These are phyloP conservation scores for Caenorhabditis wallacei DNA, from an alignment of 2,888 invertebrate species.

Conservation along the genomic window DNA sequence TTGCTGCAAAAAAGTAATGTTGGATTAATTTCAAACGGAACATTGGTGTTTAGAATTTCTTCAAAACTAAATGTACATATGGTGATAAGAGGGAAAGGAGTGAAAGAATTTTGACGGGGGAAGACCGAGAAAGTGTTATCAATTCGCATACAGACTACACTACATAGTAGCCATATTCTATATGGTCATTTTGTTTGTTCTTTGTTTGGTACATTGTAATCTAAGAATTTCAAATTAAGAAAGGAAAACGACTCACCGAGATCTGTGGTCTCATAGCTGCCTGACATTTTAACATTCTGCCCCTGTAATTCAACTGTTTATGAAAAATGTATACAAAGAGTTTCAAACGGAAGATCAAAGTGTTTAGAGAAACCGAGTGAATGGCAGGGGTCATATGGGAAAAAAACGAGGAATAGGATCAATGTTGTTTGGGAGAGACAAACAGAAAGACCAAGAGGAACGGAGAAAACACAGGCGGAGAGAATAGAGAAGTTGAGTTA, in stretches of 20 bases:
- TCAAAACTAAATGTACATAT: slow-evolving; percentile 33
- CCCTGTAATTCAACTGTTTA: slow-evolving; percentile 16
- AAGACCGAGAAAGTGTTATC: slow-evolving; percentile 38
- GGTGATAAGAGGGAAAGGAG: slow-evolving; percentile 26
- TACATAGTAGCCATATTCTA: slow-evolving; percentile 34
- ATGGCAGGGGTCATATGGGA: slow-evolving; percentile 52
- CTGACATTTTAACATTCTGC: slow-evolving; percentile 39
- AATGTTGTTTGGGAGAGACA: slow-evolving; percentile 9
- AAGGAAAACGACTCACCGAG: slow-evolving; percentile 35
- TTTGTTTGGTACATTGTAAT: slow-evolving; percentile 20
- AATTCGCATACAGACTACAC: slow-evolving; percentile 48
- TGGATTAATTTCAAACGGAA: slow-evolving; percentile 1
- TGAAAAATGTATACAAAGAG: neutral
- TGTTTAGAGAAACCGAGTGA: slow-evolving; percentile 32
- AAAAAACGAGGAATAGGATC: slow-evolving; percentile 1
- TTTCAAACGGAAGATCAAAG: slow-evolving; percentile 16
- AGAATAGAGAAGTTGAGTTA: slow-evolving; percentile 31
- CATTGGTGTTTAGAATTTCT: neutral
- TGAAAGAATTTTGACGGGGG: slow-evolving; percentile 25
- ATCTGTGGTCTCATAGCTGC: slow-evolving; percentile 35
- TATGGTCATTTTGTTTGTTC: slow-evolving; percentile 29
- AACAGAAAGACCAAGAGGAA: slow-evolving; percentile 43
- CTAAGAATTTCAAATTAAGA: neutral
- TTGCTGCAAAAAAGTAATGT: slow-evolving; percentile 36
- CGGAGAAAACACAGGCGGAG: slow-evolving; percentile 10